phyloP scores from a whole-genome alignment of 2,797 vertebrate species.

The Buceros bicornis region DNA sequence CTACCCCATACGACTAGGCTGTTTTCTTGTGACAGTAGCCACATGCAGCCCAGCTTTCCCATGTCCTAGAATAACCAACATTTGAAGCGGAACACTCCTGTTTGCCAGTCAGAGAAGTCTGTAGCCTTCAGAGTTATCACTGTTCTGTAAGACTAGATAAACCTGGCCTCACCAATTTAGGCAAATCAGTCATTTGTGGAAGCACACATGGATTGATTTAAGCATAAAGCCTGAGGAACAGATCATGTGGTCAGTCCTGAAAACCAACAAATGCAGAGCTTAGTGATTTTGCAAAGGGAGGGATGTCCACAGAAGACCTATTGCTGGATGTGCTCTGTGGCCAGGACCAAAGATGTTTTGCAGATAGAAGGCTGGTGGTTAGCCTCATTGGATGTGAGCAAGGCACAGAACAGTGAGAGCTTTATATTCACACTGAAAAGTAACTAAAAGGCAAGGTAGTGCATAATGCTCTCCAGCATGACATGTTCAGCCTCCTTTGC shows the following conservation, averaged over 20 bases:
- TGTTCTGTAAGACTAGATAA: not conserved
- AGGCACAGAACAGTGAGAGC: not conserved
- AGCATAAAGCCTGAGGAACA: not conserved
- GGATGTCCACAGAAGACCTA: not conserved
- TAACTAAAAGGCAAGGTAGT: not conserved
- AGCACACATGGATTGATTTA: not conserved
- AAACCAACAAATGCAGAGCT: not conserved
- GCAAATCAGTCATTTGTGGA: not conserved
- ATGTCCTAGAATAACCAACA: not conserved
- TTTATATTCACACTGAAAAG: not conserved
- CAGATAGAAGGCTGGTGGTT: not conserved
- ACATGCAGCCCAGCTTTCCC: not conserved
- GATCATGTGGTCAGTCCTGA: not conserved
- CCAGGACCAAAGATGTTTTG: not conserved
- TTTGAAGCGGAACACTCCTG: not conserved
- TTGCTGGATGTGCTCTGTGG: not conserved
- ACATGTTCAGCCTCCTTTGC: not conserved
- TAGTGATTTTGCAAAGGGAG: not conserved
- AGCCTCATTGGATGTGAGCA: not conserved
- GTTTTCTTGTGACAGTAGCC: not conserved
- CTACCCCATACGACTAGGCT: not conserved
- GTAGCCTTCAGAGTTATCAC: not conserved
- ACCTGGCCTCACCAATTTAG: not conserved
- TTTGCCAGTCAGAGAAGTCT: not conserved
- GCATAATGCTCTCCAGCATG: rapidly evolving